Evolutionary conservation across 2,113 vertebrate genomes (phyloP).

Genomic region (Equus przewalskii): DNA sequence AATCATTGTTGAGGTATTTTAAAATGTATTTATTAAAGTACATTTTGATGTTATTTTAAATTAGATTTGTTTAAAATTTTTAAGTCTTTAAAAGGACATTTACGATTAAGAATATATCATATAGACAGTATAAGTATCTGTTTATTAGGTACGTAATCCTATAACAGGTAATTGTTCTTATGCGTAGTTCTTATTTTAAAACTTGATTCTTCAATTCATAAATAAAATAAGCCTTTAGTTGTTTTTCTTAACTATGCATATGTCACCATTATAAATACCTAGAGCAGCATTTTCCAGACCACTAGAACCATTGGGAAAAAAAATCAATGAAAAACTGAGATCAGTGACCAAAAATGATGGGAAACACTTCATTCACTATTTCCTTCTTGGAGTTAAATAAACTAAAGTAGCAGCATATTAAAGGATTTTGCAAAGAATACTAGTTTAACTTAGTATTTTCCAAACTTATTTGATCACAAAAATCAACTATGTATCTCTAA

Average conservation of each 20-base stretch:
- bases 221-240: background rate
- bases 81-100: background rate
- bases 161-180: background rate
- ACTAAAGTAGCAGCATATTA: background rate
- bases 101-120: background rate
- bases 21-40: background rate
- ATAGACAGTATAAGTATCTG: background rate
- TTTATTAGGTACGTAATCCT: background rate
- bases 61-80: background rate
- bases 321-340: background rate
- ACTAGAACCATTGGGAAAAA: background rate
- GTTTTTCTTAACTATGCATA: background rate
- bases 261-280: background rate
- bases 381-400: background rate
- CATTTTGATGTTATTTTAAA: background rate
- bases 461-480: background rate
- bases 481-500: background rate
- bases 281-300: background rate
- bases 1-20: background rate
- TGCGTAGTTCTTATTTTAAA: constrained; percentile 18
- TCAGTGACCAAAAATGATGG: background rate
- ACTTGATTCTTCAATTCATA: background rate
- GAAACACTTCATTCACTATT: background rate
- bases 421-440: background rate
- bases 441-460: background rate